These are phyloP conservation scores for Drosophila cardini DNA, from an alignment of 1,140 invertebrate genomes.

Conservation along the genomic window DNA sequence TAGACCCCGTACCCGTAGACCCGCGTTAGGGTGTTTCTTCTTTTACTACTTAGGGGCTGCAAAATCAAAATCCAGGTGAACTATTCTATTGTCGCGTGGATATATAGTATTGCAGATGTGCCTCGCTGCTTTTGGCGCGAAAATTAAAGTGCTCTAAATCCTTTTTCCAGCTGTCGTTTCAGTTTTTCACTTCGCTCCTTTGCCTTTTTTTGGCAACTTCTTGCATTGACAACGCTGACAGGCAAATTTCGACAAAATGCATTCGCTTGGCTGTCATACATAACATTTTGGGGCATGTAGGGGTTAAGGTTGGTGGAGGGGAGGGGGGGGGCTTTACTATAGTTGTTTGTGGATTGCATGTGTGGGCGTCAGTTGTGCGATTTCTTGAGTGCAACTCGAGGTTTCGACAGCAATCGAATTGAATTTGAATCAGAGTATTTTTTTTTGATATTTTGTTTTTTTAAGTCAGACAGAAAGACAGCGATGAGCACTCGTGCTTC, in stretches of 20 bases:
- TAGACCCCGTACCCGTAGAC: too few relatives aligned
- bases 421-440: constrained; percentile 10
- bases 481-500: not conserved
- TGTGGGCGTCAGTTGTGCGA: constrained; percentile 39
- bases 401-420: constrained; percentile 64
- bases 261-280: constrained; percentile 34
- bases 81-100: constrained; percentile 56
- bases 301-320: not conserved
- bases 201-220: constrained; percentile 62
- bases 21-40: constrained; percentile 22
- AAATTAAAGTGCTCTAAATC: constrained; percentile 24
- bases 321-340: not conserved
- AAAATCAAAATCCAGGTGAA: constrained; percentile 75
- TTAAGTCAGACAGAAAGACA: constrained; percentile 21
- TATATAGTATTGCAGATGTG: constrained; percentile 50
- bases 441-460: not conserved
- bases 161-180: constrained; percentile 45
- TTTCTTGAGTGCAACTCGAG: constrained; percentile 76
- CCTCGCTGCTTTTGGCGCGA: constrained; percentile 63
- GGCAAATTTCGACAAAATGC: constrained; percentile 42
- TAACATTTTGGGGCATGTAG: not conserved
- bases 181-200: constrained; percentile 7
- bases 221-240: constrained; percentile 64
- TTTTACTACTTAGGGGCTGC: constrained; percentile 51
- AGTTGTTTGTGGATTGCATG: constrained; percentile 52